These are phyloP conservation scores for Cavia porcellus DNA, from an alignment of 2,113 vertebrate species.

Conservation along the genomic window DNA sequence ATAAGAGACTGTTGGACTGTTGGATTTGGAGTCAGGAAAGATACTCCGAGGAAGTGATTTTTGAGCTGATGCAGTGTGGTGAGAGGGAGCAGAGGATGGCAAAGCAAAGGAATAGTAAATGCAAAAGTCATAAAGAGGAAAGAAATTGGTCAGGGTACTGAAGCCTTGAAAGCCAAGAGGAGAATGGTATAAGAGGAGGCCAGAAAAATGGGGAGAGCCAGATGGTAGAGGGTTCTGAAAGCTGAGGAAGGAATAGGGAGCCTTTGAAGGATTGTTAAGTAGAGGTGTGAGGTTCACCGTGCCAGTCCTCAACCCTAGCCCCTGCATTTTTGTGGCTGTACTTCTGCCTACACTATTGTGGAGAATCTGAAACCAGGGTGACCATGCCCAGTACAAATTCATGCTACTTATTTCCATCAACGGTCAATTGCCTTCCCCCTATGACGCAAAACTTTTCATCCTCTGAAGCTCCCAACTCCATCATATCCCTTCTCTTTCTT, in stretches of 20 bases:
- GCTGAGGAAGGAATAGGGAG: not conserved
- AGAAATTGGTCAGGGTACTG: not conserved
- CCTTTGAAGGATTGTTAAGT: not conserved
- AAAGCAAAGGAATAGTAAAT: not conserved
- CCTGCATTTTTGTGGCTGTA: not conserved
- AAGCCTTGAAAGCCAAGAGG: conserved; percentile 21
- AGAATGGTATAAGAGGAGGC: not conserved
- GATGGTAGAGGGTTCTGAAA: not conserved
- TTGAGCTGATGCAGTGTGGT: conserved; percentile 36
- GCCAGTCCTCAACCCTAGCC: not conserved
- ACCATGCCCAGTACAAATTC: not conserved
- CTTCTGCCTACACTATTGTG: not conserved
- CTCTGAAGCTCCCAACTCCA: not conserved
- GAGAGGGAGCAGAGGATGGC: not conserved
- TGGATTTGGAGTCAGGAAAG: not conserved
- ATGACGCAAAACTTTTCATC: not conserved
- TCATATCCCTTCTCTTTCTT: not conserved
- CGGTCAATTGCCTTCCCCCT: not conserved
- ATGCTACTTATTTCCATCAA: not conserved
- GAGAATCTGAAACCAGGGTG: not conserved
- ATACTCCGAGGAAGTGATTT: conserved; percentile 34
- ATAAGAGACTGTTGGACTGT: not conserved
- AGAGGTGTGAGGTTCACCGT: not conserved
- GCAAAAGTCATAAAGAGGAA: not conserved
- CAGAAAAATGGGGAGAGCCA: not conserved